phyloP scores from a whole-genome alignment of 2,888 invertebrate species.

The Sialis lutaria region DNA sequence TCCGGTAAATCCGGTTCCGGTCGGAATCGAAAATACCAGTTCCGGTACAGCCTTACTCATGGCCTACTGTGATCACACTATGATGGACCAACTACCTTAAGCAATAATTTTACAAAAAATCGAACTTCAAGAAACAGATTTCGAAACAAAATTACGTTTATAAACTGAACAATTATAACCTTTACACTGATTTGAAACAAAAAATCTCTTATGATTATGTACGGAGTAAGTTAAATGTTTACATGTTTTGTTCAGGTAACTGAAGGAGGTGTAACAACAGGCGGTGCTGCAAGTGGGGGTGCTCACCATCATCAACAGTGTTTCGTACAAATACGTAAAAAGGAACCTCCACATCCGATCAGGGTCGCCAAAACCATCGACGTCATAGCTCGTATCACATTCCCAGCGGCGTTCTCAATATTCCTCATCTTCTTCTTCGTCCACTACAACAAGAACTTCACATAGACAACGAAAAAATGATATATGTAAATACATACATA shows the following conservation, averaged over 20 bases:
- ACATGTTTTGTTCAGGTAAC: conserved; percentile 1
- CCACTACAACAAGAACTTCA: conserved; percentile 81
- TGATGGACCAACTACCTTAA: no score
- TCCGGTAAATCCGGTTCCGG: no score
- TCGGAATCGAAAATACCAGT: no score
- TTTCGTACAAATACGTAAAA: conserved; percentile 75
- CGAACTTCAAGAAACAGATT: no score
- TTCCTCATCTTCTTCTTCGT: conserved; percentile 93
- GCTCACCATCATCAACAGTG: conserved; percentile 36
- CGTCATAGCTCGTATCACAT: conserved; percentile 84
- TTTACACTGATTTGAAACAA: no score
- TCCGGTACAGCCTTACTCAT: no score
- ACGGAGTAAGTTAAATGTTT: not conserved
- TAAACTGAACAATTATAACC: no score
- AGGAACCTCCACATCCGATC: conserved; percentile 83
- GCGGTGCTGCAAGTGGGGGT: not conserved
- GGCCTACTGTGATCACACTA: no score
- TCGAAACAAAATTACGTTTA: no score
- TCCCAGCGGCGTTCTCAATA: conserved; percentile 82
- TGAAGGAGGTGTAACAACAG: not conserved
- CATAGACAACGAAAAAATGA: conserved; percentile 12
- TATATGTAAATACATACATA: no score
- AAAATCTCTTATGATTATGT: no score
- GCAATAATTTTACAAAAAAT: no score
- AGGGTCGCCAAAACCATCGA: conserved; percentile 88